Percentiles rank a stretch among this genome's conserved stretches.
These are phyloP conservation scores for Prionace glauca DNA, from an alignment of 2,797 vertebrate genomes.

Conservation along the genomic window DNA sequence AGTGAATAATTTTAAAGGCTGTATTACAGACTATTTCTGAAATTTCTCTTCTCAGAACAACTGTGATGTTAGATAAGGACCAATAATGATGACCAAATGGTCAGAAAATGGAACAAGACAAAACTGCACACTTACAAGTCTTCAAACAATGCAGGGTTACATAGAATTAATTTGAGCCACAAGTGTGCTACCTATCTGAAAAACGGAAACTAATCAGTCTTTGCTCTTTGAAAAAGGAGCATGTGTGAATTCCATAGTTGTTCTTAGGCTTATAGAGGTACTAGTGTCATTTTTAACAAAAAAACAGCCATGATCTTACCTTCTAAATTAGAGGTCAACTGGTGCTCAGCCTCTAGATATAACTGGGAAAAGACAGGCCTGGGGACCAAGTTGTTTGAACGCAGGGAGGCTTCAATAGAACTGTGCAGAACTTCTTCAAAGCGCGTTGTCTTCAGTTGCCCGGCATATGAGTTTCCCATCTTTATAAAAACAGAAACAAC, in stretches of 20 bases:
- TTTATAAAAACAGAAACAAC: constrained; percentile 46
- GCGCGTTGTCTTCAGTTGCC: constrained; percentile 83
- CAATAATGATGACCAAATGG: background rate
- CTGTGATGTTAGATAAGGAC: background rate
- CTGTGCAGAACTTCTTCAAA: constrained; percentile 94
- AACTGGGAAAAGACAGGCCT: constrained; percentile 91
- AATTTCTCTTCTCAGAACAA: background rate
- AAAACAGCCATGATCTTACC: constrained; percentile 54
- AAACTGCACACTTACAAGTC: background rate
- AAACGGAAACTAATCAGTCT: background rate
- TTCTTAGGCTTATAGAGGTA: background rate
- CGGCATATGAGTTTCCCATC: constrained; percentile 96
- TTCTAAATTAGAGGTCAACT: constrained; percentile 57
- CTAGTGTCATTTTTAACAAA: background rate
- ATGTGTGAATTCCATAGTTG: background rate
- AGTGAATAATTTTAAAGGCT: background rate
- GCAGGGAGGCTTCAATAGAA: constrained; percentile 92
- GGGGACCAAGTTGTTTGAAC: constrained; percentile 81
- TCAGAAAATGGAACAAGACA: background rate
- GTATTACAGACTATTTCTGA: background rate
- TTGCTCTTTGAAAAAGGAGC: background rate
- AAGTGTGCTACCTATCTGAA: background rate
- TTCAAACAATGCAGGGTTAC: background rate
- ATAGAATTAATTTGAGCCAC: background rate
- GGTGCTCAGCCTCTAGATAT: constrained; percentile 82